phyloP scores from a whole-genome alignment of 2,888 invertebrate species.

The Gari tellinella region DNA sequence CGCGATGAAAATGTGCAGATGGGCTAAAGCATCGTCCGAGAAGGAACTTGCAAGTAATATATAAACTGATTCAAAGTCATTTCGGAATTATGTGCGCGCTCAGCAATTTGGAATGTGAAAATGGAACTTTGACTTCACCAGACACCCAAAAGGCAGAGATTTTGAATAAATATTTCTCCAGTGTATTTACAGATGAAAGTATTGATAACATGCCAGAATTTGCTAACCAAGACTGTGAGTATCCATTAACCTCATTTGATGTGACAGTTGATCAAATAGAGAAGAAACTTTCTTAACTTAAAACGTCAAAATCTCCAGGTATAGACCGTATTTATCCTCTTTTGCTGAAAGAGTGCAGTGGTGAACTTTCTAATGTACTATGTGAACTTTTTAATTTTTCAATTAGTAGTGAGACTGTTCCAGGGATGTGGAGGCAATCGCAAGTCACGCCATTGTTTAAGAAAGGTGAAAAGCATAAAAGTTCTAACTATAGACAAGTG shows the following conservation, averaged over 20 bases:
- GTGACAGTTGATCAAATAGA: constrained; percentile 5
- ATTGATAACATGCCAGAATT: no score
- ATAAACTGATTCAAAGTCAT: background rate
- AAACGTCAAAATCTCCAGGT: constrained; percentile 15
- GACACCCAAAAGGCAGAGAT: constrained; percentile 6
- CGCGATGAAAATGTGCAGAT: no score
- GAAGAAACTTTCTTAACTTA: constrained; percentile 5
- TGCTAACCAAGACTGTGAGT: no score
- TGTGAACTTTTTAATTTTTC: constrained; percentile 5
- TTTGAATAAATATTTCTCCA: constrained; percentile 18
- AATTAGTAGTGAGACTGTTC: background rate
- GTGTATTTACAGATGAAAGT: constrained; percentile 16
- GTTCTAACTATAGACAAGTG: constrained; percentile 15
- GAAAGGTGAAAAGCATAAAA: constrained; percentile 17
- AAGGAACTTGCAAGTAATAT: constrained; percentile 2
- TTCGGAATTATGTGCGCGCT: constrained; percentile 7
- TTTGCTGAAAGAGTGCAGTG: constrained; percentile 20
- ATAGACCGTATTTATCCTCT: constrained; percentile 5
- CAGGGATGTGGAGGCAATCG: no score
- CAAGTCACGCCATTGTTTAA: constrained; percentile 12
- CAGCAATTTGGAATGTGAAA: background rate
- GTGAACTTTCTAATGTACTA: constrained; percentile 2
- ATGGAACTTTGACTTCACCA: constrained; percentile 6
- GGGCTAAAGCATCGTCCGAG: no score
- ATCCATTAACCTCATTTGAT: background rate